Percentiles rank a stretch among this genome's conserved stretches.
phyloP scores from a whole-genome alignment of 2,888 invertebrate genomes.

The Meiosimyza platycephala region DNA sequence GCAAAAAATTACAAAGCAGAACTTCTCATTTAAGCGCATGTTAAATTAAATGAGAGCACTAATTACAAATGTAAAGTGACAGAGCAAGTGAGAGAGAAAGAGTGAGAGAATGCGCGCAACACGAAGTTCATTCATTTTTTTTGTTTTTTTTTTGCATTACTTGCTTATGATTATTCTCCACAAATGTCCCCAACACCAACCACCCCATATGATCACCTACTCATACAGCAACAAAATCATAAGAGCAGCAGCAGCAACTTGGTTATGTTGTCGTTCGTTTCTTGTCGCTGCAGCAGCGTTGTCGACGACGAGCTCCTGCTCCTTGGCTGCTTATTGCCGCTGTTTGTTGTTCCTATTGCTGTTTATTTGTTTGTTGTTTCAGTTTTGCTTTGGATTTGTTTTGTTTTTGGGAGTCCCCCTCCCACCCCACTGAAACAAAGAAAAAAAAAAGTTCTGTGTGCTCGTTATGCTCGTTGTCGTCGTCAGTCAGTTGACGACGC shows the following conservation, averaged over 20 bases:
- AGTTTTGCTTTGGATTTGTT: slow-evolving; percentile 13
- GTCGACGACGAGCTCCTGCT: neutral
- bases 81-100: neutral
- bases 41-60: no score
- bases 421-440: neutral
- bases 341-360: neutral
- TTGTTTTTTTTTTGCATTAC: slow-evolving; percentile 5
- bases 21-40: no score
- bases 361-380: slow-evolving; percentile 11
- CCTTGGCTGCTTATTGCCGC: slow-evolving; percentile 26
- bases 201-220: neutral
- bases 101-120: slow-evolving; percentile 12
- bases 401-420: slow-evolving; percentile 4
- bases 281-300: no score
- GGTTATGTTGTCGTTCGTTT: no score
- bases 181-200: slow-evolving; percentile 4
- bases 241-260: no score
- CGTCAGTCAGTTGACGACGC: slow-evolving; percentile 64
- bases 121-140: slow-evolving; percentile 2
- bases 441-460: slow-evolving; percentile 34
- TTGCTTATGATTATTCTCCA: neutral
- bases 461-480: slow-evolving; percentile 49
- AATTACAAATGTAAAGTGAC: neutral
- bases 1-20: neutral
- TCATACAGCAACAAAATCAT: slow-evolving; percentile 9